Base-by-base conservation (phyloP, 2,888 invertebrate species). In the Euplagia quadripunctaria region DNA sequence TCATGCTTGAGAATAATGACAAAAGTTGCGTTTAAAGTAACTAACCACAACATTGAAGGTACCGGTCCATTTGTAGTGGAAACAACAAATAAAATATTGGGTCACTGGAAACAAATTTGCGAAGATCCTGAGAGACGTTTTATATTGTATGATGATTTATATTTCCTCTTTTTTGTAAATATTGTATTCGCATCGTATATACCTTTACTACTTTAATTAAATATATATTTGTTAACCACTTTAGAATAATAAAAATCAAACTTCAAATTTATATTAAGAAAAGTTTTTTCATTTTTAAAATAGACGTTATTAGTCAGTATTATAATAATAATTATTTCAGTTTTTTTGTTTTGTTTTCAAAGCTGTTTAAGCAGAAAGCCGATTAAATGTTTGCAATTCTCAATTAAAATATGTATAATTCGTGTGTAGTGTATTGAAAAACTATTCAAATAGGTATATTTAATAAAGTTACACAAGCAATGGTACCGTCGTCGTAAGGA, bases 11-110 rank as follows among this genome's bases (percentile, higher is more conserved):
- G 75, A 82, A 82, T 83, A 79, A 79, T 77, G 84, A 85, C 87
- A 87, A 78, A 84, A 86, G 86, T 90, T 90, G 87, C 91, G 86
- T 87, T 61, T 82, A 83, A 86, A 85, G 87, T 85, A 86, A 83
- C 87, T 81, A 83, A 91, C 94, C 94, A 86, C 94, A 94, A 90
- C 76, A 82, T 79, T 55, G 76, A 55, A 78, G 78, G 71, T 71
- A 71, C 64, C 65, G 73, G 73, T 69, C 72, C 78, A 79, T 83
- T 79, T 76, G 77, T 67, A 76, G 77, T 73, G 80, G 72, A 83
- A 83, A 72, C 76, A 64, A 63, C 49, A 69, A 73, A 84, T 84
- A 77, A 84, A 70, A 79, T 83, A 84, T 74, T 79, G 77, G 85
- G 75, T 81, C 83, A 80, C 70, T 80, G 76, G 71, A 78, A 64